These are phyloP conservation scores for Xylocopa sonorina DNA, from an alignment of 1,140 invertebrate species.

Conservation along the genomic window DNA sequence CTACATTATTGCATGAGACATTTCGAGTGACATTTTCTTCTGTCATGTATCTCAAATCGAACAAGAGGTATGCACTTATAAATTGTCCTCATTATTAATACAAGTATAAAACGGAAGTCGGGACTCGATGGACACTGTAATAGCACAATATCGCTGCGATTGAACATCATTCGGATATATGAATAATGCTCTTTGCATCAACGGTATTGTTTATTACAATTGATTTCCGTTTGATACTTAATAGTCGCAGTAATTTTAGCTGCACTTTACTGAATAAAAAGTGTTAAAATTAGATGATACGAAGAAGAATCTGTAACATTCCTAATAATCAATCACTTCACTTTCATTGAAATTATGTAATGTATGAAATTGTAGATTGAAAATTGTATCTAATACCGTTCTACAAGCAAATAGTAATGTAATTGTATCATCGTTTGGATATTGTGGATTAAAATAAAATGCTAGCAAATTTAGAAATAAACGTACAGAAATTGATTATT, in stretches of 20 bases:
- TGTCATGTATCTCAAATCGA: conserved; percentile 23
- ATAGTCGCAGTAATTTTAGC: conserved; percentile 50
- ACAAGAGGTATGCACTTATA: conserved; percentile 12
- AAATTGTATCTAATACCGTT: conserved; percentile 63
- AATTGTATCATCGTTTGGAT: conserved; percentile 72
- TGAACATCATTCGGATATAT: conserved; percentile 16
- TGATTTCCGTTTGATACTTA: conserved; percentile 50
- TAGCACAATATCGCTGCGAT: conserved; percentile 10
- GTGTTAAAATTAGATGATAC: conserved; percentile 49
- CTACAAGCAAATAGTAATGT: conserved; percentile 67
- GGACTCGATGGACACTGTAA: neutral
- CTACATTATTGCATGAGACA: conserved; percentile 34
- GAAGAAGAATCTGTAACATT: conserved; percentile 53
- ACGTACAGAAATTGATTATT: conserved; percentile 58
- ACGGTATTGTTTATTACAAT: conserved; percentile 22
- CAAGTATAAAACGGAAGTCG: conserved; percentile 55
- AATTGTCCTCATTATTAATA: conserved; percentile 42
- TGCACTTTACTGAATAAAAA: conserved; percentile 51
- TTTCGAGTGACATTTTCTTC: conserved; percentile 33
- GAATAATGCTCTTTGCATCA: conserved; percentile 23
- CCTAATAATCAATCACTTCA: conserved; percentile 55
- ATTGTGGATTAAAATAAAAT: conserved; percentile 72
- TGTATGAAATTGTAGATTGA: conserved; percentile 57
- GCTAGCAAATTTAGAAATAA: conserved; percentile 64
- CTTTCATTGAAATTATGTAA: conserved; percentile 61